phyloP scores from a whole-genome alignment of 2,113 vertebrate species.

The Rallus limicola region DNA sequence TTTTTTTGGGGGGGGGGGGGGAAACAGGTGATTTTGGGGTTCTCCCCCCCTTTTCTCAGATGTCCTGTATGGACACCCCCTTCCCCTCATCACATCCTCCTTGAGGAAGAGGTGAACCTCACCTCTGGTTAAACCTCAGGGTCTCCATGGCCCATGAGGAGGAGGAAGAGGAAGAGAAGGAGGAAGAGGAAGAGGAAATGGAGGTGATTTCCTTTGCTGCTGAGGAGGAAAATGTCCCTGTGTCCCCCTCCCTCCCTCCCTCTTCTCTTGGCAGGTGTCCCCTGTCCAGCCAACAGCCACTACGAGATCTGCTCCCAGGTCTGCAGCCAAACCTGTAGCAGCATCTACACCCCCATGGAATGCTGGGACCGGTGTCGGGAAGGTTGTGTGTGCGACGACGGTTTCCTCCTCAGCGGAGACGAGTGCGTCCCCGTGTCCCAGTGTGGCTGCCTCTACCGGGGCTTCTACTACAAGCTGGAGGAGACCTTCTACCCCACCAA shows the following conservation, averaged over 20 bases:
- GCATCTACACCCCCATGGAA: not conserved
- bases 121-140: too few relatives aligned
- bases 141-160: too few relatives aligned
- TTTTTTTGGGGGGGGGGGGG: too few relatives aligned
- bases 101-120: not conserved
- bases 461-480: slow-evolving; percentile 63
- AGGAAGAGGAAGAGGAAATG: too few relatives aligned
- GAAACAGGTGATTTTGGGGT: accelerated
- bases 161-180: too few relatives aligned
- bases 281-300: slow-evolving; percentile 30
- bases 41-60: too few relatives aligned
- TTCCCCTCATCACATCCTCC: not conserved
- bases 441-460: slow-evolving; percentile 75
- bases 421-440: slow-evolving; percentile 70
- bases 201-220: too few relatives aligned
- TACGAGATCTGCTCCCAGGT: not conserved
- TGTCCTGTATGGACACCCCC: not conserved
- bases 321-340: not conserved
- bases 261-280: not conserved
- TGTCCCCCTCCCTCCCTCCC: too few relatives aligned
- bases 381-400: not conserved
- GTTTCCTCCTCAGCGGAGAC: slow-evolving; percentile 68
- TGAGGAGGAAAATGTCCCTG: not conserved
- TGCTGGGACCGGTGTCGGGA: not conserved
- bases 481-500: slow-evolving; percentile 66